Base-by-base conservation (phyloP, 2,797 vertebrate genomes). In the Orientallactaga sibirica region DNA sequence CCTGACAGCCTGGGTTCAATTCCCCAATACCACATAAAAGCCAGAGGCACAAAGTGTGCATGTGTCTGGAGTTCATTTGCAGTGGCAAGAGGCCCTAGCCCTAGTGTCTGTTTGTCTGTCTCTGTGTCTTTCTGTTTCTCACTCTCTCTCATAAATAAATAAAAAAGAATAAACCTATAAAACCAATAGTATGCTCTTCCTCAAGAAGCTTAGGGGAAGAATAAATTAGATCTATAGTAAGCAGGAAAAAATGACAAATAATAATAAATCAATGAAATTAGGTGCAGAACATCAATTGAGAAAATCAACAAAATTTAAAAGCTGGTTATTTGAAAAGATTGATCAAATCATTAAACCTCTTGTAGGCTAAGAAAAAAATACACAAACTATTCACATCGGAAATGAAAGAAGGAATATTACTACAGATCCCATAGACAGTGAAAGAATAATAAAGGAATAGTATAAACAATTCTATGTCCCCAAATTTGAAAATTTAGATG, bases 281-380 rank as follows among this genome's bases (percentile, higher is more conserved):
- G 48, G 48, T 48, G 7, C 48, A 7, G 48, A 48, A 48, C 48
- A 48, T 48, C 5, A 90, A 79, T 66, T 74, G 27, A 86, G 68
- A 86, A 77, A 80, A 86, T 48, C 24, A 75, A 61, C 29, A 80
- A 90, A 68, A 90, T 27, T 8, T 24, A 94, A 68, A 62, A 91
- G 37, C 7, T 52, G 37, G 19, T 91, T 86, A 18, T 75, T 33
- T 61, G 29, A 86, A 91, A 94, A 76, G 2, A 70, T 19, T 71
- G 66, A 71, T 77, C 76, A 87, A 91, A 87, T 82, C 11, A 18
- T 25, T 37, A 68, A 62, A 15, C 14, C 16, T 68, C 19, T 79
- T 61, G 61, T 9, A 24, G 84, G 43, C 18, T 15, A 52, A 75
- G 33, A 75, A 75, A 52, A 25, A 25, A 86, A 81, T 24, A 62